phyloP scores from a whole-genome alignment of 2,888 invertebrate genomes.

The Erannis defoliaria region DNA sequence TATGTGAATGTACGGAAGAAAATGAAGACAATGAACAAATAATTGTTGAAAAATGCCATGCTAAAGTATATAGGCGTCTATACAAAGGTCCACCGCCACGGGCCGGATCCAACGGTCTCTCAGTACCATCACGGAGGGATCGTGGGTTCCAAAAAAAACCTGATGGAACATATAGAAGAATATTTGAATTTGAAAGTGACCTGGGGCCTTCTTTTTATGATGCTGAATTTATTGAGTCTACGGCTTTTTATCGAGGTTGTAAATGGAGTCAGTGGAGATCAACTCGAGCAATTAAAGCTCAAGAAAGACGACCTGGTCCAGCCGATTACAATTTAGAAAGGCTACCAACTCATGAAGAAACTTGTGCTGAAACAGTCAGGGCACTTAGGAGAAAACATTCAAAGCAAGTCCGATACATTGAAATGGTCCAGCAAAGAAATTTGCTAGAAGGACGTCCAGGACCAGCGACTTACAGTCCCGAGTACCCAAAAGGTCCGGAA shows the following conservation, averaged over 20 bases:
- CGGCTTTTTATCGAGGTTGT: slow-evolving; percentile 72
- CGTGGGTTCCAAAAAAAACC: slow-evolving; percentile 52
- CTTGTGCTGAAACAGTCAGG: slow-evolving; percentile 68
- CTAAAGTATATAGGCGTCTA: slow-evolving; percentile 57
- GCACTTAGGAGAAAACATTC: slow-evolving; percentile 63
- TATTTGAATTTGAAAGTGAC: slow-evolving; percentile 41
- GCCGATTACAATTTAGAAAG: slow-evolving; percentile 62
- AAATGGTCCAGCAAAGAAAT: slow-evolving; percentile 66
- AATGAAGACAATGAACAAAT: slow-evolving; percentile 47
- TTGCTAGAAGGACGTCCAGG: slow-evolving; percentile 66
- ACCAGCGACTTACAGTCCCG: slow-evolving; percentile 67
- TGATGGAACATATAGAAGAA: slow-evolving; percentile 53
- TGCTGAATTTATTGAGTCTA: slow-evolving; percentile 59
- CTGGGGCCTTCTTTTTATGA: slow-evolving; percentile 69
- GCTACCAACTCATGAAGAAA: slow-evolving; percentile 48
- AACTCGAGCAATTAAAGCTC: slow-evolving; percentile 46
- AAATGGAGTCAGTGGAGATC: slow-evolving; percentile 76
- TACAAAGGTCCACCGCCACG: slow-evolving; percentile 64
- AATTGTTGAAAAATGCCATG: slow-evolving; percentile 60
- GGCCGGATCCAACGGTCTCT: slow-evolving; percentile 52
- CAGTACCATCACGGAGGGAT: slow-evolving; percentile 58
- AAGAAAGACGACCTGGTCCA: slow-evolving; percentile 65
- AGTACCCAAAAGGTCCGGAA: slow-evolving; percentile 54
- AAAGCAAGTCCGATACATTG: slow-evolving; percentile 71
- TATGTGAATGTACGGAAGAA: slow-evolving; percentile 64